Evolutionary conservation across 2,797 vertebrate genomes (phyloP).

Genomic region (Hemitrygon akajei): DNA sequence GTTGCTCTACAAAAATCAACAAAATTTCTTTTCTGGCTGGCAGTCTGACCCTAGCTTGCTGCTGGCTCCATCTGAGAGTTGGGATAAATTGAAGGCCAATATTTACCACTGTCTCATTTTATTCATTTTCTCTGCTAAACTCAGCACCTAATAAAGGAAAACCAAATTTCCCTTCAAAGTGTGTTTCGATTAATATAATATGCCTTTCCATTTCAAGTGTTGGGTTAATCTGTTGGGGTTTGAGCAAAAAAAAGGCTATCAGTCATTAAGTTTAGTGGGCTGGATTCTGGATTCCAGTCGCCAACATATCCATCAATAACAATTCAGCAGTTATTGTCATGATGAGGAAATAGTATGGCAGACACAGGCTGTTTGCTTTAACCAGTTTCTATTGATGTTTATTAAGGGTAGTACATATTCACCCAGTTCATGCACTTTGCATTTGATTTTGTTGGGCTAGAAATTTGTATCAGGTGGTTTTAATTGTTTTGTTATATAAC

Average conservation of each 20-base stretch:
- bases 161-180: not conserved
- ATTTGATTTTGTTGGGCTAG: no score
- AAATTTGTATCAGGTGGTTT: no score
- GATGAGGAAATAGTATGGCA: not conserved
- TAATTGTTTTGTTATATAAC: no score
- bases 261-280: not conserved
- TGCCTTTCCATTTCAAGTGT: not conserved
- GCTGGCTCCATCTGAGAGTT: not conserved
- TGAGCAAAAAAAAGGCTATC: not conserved
- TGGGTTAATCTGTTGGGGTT: not conserved
- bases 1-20: not conserved
- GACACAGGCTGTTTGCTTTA: not conserved
- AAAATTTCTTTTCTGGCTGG: not conserved
- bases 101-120: not conserved
- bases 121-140: not conserved
- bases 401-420: no score
- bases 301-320: not conserved
- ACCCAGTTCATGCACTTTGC: no score
- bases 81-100: not conserved
- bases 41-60: not conserved
- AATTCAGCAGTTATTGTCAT: not conserved
- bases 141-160: not conserved
- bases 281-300: not conserved
- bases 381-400: not conserved
- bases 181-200: not conserved